Base-by-base conservation (phyloP, 1,140 invertebrate species). In the Solenopsis fugax region DNA sequence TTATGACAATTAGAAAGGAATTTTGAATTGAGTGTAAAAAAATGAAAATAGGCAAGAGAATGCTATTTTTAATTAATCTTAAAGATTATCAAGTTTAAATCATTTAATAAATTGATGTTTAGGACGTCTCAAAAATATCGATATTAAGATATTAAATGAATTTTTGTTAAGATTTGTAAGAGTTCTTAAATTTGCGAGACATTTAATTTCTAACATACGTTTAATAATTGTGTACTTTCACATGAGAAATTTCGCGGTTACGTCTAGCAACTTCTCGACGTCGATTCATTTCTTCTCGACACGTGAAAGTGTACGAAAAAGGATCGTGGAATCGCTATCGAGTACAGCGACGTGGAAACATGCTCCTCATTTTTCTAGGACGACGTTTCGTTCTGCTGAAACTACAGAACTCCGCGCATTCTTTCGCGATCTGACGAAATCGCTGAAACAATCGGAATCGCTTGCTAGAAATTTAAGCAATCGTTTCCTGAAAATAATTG, bases 311-410 rank as follows among this genome's bases (percentile, higher is more conserved):
- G 21, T 24, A 73, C 21, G 37, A 72, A 58, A 72, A 72, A 54
- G 12, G 41, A 52, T 80, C 76, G 2, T 73, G n/a, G 18, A 73
- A 58, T 82, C 58, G 21, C 29, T 50, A 67, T 80, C 78, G 67
- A 48, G n/a, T 72, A 72, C 34, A 67, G n/a, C 29, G 29, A 80
- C 9, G 29, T 69, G n/a, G 21, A 45, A 60, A n/a, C 24, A 24
- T 60, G 41, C 34, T 81, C 29, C 56, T 24, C 58, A 82, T 82
- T 72, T 73, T 82, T 75, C 69, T 84, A 48, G 80, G 9, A 50
- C 41, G 6, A 73, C 10, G 69, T 84, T 62, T 84, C 24, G 69
- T 41, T 84, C 45, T 41, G 69, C n/a, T 75, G 69, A 84, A 75
- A 84, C 24, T 60, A 54, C 69, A 72, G 48, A 62, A 50, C 24